Evolutionary conservation across 2,888 invertebrate species (phyloP), one percentile per base, ranked within the genome.

Genomic region (Cephus rjabovi): DNA sequence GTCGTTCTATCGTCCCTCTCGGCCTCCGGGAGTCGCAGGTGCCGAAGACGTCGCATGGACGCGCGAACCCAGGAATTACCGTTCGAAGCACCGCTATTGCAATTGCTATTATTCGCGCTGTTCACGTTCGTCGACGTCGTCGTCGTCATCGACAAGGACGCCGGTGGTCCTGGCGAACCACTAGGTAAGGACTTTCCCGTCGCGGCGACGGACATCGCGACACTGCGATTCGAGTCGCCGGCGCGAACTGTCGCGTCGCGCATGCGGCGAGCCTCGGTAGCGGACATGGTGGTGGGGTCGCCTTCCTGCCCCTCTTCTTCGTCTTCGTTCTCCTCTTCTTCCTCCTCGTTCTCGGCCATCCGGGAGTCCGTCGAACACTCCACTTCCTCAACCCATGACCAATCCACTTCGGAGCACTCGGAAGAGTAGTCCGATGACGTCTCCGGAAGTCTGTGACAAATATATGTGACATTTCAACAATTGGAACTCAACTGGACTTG

Each of bases 31-130:
- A 93, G 85, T 73, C 92, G 90, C 77, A 93, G 88, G 82, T 93
- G 94, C 40, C 93, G 92, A 76, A 94, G 87, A 30, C 93, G 91
- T 77, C 94, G 91, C 94, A 94, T 94, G 37, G 94, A 94, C 74
- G 92, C 92, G 79, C 94, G 92, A 84, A 93, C 87, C 94, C 94
- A 94, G 79, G 93, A 91, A 82, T 84, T 87, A 80, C 87, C 84
- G 80, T 83, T 74, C 78, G 84, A 85, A 34, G 75, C 74, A 34
- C 34, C 33, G 71, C 71, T 34, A 9, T 34, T 31, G 1, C 2
- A 23, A 56, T 69, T 75, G 35, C 37, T 74, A 12, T 34, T 31
- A 30, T 76, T 81, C 83, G 77, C 75, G 75, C 75, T 75, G 75
- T 56, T 56, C 56, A 56, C 56, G 69, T 78, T 78, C 77, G 71